Conservation (phyloP, 2,113 vertebrate genomes). For the Phyllostomus discolor region DNA sequence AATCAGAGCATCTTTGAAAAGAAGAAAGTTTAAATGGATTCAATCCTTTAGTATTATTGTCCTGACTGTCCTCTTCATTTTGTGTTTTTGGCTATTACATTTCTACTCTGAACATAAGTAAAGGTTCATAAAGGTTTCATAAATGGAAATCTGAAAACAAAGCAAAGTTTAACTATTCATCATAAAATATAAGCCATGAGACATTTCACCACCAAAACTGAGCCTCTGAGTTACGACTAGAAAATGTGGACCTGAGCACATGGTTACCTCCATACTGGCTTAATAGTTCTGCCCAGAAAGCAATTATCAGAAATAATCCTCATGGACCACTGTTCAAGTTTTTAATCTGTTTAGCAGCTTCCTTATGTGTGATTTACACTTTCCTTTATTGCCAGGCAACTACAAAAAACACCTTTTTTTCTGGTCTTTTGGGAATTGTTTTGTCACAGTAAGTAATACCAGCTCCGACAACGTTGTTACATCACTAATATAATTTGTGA, state of each 20-base stretch:
- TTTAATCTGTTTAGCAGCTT: not conserved
- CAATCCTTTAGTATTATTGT: not conserved
- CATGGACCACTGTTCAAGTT: not conserved
- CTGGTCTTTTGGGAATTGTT: not conserved
- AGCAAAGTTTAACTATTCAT: not conserved
- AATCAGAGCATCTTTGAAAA: not conserved
- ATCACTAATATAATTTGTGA: not conserved
- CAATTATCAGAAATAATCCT: not conserved
- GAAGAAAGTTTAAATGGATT: not conserved
- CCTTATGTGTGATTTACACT: not conserved
- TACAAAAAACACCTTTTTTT: not conserved
- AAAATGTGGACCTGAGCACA: not conserved
- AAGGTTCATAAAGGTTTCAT: not conserved
- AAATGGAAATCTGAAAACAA: not conserved
- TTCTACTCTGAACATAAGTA: not conserved
- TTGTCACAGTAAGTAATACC: not conserved
- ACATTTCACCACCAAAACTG: not conserved
- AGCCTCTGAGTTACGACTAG: not conserved
- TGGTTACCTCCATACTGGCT: not conserved
- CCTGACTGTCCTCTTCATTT: not conserved
- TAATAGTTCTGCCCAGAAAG: not conserved
- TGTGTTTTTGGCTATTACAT: not conserved
- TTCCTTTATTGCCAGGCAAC: not conserved
- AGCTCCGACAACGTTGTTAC: not conserved
- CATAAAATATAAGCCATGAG: not conserved